Conservation (phyloP, 2,797 vertebrate genomes). For the Catamblyrhynchus diadema region DNA sequence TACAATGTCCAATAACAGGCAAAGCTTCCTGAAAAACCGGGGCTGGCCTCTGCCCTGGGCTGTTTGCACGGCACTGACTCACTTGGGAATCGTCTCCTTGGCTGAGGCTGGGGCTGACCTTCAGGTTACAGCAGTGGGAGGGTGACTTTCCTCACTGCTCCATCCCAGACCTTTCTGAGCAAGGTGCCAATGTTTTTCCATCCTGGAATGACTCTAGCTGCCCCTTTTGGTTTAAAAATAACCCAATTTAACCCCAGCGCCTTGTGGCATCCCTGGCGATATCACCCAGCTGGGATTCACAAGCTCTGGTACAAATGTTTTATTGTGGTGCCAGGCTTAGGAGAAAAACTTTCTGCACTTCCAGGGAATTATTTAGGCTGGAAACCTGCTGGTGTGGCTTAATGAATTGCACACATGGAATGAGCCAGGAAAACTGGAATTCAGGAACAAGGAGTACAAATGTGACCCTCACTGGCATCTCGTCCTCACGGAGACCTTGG, state of each 20-base stretch:
- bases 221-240: neutral
- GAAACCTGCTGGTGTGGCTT: neutral
- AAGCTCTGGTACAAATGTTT: neutral
- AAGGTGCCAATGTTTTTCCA: neutral
- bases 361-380: neutral
- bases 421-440: neutral
- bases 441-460: neutral
- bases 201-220: neutral
- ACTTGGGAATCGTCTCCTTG: neutral
- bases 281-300: neutral
- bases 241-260: neutral
- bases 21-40: slow-evolving; percentile 10
- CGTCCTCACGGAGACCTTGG: neutral
- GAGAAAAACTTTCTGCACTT: neutral
- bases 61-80: neutral
- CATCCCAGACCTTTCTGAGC: neutral
- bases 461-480: neutral
- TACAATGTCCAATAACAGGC: neutral
- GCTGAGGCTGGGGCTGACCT: neutral
- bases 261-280: rapidly evolving
- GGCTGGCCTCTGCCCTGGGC: neutral
- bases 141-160: neutral
- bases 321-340: neutral
- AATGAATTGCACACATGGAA: neutral
- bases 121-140: neutral